Conservation (phyloP, 1,140 invertebrate genomes). For the Prorops nasuta region DNA sequence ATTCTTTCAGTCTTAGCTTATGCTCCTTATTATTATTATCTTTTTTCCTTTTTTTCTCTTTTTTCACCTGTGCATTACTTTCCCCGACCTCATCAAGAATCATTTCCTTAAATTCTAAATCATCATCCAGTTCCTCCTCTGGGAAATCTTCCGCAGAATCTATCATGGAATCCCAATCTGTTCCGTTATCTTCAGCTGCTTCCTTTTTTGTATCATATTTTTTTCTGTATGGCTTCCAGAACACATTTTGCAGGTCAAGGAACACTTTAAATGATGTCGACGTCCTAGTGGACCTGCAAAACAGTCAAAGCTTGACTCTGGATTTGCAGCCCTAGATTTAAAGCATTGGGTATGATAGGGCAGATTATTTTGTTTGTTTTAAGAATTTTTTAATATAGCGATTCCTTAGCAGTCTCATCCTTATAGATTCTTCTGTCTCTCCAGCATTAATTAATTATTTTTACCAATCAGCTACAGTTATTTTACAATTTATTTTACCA, state of each 20-base stretch:
- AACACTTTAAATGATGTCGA: constrained; percentile 40
- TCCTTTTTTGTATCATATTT: constrained; percentile 11
- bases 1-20: background rate
- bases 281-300: constrained; percentile 45
- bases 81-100: background rate
- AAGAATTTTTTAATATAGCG: constrained; percentile 15
- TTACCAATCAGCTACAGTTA: background rate
- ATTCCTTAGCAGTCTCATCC: constrained; percentile 3
- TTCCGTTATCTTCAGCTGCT: constrained; percentile 9
- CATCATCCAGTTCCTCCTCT: constrained; percentile 2
- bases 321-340: constrained; percentile 20
- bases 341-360: background rate
- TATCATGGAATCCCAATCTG: constrained; percentile 24
- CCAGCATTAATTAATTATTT: background rate
- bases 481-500: background rate
- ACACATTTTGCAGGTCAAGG: constrained; percentile 36
- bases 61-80: background rate
- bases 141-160: constrained; percentile 7
- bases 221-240: constrained; percentile 30
- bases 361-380: constrained; percentile 14
- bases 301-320: constrained; percentile 45
- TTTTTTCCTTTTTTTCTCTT: constrained; percentile 1
- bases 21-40: constrained; percentile 5
- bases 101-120: constrained; percentile 13
- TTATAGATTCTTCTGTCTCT: constrained; percentile 4